Conservation (phyloP, 2,888 invertebrate species). For the Gymnoscelis rufifasciata region DNA sequence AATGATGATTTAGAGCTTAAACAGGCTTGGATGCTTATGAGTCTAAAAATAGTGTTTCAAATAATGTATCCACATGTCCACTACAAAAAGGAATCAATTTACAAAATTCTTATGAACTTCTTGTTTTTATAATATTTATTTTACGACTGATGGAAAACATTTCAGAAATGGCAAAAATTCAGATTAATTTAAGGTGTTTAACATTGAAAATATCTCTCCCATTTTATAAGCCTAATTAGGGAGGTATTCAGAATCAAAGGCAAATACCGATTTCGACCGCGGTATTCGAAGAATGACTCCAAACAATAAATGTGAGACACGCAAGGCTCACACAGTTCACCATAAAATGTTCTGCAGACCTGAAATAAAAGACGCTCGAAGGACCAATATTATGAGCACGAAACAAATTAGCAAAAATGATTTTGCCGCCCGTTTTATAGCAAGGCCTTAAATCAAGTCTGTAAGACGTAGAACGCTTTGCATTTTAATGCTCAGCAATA, state of each 20-base stretch:
- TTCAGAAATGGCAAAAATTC: constrained; percentile 18
- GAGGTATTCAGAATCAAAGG: constrained; percentile 38
- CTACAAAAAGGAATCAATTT: constrained; percentile 9
- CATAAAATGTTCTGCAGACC: constrained; percentile 55
- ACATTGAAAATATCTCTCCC: constrained; percentile 23
- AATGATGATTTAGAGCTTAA: no score
- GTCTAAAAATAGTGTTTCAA: no score
- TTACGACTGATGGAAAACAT: constrained; percentile 13
- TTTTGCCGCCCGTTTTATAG: constrained; percentile 33
- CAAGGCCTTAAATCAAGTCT: constrained; percentile 23
- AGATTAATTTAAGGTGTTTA: constrained; percentile 4
- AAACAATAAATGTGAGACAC: constrained; percentile 43
- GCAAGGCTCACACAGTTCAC: constrained; percentile 50
- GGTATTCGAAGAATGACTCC: constrained; percentile 42
- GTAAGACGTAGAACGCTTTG: constrained; percentile 31
- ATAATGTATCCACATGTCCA: no score
- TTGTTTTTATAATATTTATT: no score
- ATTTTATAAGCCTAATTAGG: constrained; percentile 42
- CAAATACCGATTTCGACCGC: constrained; percentile 38
- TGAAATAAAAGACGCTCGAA: constrained; percentile 52
- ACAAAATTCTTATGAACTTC: no score
- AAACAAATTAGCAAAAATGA: constrained; percentile 47
- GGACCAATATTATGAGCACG: constrained; percentile 46
- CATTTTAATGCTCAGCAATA: constrained; percentile 15
- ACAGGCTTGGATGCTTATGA: no score